Conservation (phyloP, 2,797 vertebrate genomes). For the Balearica regulorum region DNA sequence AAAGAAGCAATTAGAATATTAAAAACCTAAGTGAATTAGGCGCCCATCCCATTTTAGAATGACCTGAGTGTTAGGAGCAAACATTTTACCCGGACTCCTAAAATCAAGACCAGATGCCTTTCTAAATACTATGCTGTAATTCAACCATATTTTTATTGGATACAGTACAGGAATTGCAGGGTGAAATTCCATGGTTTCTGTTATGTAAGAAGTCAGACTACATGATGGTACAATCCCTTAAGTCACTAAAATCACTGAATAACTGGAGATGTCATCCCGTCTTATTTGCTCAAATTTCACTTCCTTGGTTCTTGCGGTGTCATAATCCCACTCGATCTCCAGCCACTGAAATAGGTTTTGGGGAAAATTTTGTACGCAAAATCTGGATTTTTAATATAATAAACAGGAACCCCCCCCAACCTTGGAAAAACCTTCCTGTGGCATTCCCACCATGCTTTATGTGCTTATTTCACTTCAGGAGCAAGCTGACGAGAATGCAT, state of each 20-base stretch:
- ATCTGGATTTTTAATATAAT: not conserved
- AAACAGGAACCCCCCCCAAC: not conserved
- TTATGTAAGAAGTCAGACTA: conserved; percentile 11
- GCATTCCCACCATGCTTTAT: not conserved
- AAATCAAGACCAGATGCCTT: conserved; percentile 45
- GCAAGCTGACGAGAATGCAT: not conserved
- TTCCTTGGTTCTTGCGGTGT: not conserved
- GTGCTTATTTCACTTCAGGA: not conserved
- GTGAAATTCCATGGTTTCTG: conserved; percentile 10
- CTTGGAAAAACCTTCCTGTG: not conserved
- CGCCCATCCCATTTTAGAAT: not conserved
- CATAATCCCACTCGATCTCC: not conserved
- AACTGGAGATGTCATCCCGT: not conserved
- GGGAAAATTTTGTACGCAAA: not conserved
- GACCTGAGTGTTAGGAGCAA: not conserved
- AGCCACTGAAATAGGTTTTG: not conserved
- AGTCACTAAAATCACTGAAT: not conserved
- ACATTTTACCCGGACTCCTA: not conserved
- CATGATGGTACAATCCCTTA: not conserved
- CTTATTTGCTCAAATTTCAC: not conserved
- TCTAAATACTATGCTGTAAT: conserved; percentile 5
- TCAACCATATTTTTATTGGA: conserved; percentile 48
- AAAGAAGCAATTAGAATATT: not conserved
- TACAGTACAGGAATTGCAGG: conserved; percentile 1
- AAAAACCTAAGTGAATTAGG: not conserved